phyloP scores from a whole-genome alignment of 2,888 invertebrate species.

The Pterostichus niger region DNA sequence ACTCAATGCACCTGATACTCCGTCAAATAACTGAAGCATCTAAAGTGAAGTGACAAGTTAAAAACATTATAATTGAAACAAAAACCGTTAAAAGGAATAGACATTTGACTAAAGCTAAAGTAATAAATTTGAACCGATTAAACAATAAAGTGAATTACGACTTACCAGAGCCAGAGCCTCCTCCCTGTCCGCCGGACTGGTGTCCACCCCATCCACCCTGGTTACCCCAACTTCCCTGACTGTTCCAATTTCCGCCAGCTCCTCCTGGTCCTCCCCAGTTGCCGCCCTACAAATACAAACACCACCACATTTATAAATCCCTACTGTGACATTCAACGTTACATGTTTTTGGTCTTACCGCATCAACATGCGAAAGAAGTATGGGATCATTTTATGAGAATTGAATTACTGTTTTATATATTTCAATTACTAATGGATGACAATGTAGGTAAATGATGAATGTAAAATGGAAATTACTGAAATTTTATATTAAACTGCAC shows the following conservation, averaged over 20 bases:
- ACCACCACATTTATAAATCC: neutral
- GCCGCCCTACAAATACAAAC: slow-evolving; percentile 69
- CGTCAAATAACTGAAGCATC: too few species aligned
- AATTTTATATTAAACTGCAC: slow-evolving; percentile 7
- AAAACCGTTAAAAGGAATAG: too few species aligned
- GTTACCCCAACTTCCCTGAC: slow-evolving; percentile 71
- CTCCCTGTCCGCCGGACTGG: slow-evolving; percentile 68
- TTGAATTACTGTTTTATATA: slow-evolving; percentile 67
- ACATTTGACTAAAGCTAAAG: too few species aligned
- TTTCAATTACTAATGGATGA: slow-evolving; percentile 69
- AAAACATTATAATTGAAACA: too few species aligned
- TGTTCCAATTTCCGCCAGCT: slow-evolving; percentile 73
- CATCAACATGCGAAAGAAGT: slow-evolving; percentile 65
- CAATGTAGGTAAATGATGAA: neutral
- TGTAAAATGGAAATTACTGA: neutral
- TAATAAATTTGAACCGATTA: too few species aligned
- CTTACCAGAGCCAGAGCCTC: slow-evolving; percentile 67
- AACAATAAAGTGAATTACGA: too few species aligned
- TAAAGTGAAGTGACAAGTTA: too few species aligned
- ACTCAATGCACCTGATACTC: too few species aligned
- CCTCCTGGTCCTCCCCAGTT: slow-evolving; percentile 72
- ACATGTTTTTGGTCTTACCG: slow-evolving; percentile 32
- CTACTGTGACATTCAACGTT: neutral
- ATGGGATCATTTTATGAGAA: slow-evolving; percentile 68
- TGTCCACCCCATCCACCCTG: slow-evolving; percentile 70